These are phyloP conservation scores for Disparrhopalites patrizii DNA, from an alignment of 2,888 invertebrate species.

Conservation along the genomic window DNA sequence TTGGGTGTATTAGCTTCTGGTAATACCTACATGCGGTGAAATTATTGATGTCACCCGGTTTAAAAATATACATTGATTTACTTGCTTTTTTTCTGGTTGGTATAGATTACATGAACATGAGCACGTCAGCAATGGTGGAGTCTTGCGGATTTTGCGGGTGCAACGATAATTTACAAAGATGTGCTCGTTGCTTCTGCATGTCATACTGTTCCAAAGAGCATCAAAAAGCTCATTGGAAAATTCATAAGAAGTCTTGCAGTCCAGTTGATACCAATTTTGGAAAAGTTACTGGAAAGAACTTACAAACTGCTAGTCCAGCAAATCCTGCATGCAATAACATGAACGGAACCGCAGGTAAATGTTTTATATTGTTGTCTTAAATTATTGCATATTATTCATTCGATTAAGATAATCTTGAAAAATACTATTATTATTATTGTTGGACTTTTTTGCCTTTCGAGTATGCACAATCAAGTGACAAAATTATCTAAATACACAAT, in stretches of 20 bases:
- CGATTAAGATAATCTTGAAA: too few relatives aligned
- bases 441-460: too few relatives aligned
- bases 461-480: too few relatives aligned
- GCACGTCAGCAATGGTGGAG: neutral
- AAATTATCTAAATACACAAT: too few relatives aligned
- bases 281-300: neutral
- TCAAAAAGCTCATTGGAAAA: slow-evolving; percentile 73
- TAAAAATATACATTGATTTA: neutral
- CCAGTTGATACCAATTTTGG: neutral
- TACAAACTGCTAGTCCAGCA: neutral
- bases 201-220: slow-evolving; percentile 77
- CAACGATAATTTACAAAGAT: slow-evolving; percentile 63
- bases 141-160: slow-evolving; percentile 55
- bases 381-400: too few relatives aligned
- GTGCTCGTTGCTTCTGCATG: slow-evolving; percentile 67
- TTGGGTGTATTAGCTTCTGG: too few relatives aligned
- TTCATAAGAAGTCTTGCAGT: slow-evolving; percentile 59
- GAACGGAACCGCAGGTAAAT: too few relatives aligned
- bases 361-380: too few relatives aligned
- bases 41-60: too few relatives aligned
- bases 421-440: too few relatives aligned
- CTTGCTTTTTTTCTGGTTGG: neutral
- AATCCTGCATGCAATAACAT: too few relatives aligned
- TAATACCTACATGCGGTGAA: too few relatives aligned
- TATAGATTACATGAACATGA: neutral